phyloP scores from a whole-genome alignment of 2,888 invertebrate species.

The Xestoiulus laeticollis region DNA sequence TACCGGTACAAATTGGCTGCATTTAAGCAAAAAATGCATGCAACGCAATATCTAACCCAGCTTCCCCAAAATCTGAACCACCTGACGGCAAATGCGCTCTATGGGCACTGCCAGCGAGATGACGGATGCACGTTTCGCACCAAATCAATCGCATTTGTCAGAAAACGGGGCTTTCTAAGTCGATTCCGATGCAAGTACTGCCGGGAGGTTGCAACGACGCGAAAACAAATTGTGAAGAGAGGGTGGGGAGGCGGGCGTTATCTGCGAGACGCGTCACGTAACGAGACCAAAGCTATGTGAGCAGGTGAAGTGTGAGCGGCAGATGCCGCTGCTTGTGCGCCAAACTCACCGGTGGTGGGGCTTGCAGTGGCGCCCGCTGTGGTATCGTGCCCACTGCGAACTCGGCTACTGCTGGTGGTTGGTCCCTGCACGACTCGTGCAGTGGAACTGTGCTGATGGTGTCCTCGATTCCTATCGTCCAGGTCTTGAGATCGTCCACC shows the following conservation, averaged over 20 bases:
- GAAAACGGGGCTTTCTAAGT: not conserved
- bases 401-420: slow-evolving; percentile 53
- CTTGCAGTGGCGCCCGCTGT: slow-evolving; percentile 54
- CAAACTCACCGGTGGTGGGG: slow-evolving; percentile 53
- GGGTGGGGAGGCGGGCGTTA: not conserved
- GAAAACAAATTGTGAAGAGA: slow-evolving; percentile 17
- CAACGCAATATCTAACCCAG: not conserved
- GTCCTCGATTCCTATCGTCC: slow-evolving; percentile 52
- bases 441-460: slow-evolving; percentile 54
- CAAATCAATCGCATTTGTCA: not conserved
- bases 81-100: not conserved
- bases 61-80: not conserved
- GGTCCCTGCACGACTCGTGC: slow-evolving; percentile 50
- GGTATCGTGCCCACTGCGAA: slow-evolving; percentile 53
- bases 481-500: slow-evolving; percentile 54
- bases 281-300: slow-evolving; percentile 43
- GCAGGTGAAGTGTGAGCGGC: slow-evolving; percentile 32
- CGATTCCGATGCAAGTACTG: not conserved
- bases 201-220: slow-evolving; percentile 29
- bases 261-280: slow-evolving; percentile 47
- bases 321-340: slow-evolving; percentile 14
- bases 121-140: not conserved
- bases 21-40: not conserved
- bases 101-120: not conserved
- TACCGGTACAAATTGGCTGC: not conserved